phyloP scores from a whole-genome alignment of 2,888 invertebrate genomes.

The Cosmopolites sordidus region DNA sequence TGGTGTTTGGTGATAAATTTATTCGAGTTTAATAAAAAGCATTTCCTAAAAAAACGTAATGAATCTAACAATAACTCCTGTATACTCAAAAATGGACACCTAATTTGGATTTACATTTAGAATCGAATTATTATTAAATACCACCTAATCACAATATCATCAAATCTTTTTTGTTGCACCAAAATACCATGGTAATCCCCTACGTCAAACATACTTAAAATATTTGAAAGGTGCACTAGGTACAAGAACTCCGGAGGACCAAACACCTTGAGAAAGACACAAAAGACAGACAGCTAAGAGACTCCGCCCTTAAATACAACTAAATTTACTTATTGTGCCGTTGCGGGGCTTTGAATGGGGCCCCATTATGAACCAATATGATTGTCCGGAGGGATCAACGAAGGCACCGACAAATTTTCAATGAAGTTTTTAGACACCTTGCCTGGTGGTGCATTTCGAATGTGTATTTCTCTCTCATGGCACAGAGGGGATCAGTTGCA shows the following conservation, averaged over 20 bases:
- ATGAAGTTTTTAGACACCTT: slow-evolving; percentile 12
- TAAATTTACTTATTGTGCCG: slow-evolving; percentile 34
- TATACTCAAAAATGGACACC: no score
- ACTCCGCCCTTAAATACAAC: slow-evolving; percentile 30
- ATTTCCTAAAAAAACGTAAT: no score
- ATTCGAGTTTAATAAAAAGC: no score
- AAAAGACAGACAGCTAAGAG: slow-evolving; percentile 18
- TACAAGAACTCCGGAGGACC: background rate
- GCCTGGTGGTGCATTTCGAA: background rate
- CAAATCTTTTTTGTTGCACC: no score
- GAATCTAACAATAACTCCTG: no score
- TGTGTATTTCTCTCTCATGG: background rate
- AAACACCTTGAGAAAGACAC: slow-evolving; percentile 2
- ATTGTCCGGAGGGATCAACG: slow-evolving; percentile 15
- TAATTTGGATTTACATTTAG: no score
- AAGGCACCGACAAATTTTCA: slow-evolving; percentile 13
- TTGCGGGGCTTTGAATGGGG: slow-evolving; percentile 27
- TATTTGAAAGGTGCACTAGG: background rate
- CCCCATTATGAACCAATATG: slow-evolving; percentile 19
- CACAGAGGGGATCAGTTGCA: background rate
- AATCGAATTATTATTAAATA: no score
- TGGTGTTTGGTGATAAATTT: no score
- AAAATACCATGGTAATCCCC: background rate
- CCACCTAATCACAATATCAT: no score
- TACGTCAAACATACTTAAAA: background rate